Evolutionary conservation across 1,140 invertebrate genomes (phyloP), one percentile per base, ranked within the genome.

Genomic region (Homalodisca vitripennis): DNA sequence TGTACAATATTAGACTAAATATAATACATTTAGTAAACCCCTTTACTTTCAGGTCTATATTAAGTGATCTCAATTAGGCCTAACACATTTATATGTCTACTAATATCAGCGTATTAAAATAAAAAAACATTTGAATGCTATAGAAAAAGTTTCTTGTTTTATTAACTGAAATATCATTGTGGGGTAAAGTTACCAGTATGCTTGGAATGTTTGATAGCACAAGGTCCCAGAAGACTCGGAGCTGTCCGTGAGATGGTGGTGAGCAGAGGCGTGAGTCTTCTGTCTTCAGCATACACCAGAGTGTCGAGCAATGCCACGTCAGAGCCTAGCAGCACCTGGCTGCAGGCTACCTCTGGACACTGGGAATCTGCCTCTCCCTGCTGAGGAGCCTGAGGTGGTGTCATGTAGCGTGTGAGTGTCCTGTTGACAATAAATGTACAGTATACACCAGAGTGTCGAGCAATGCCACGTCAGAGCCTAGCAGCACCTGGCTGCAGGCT

Each of bases 131-230:
- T n/a, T n/a, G n/a, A n/a, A n/a, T n/a, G n/a, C n/a, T n/a, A n/a
- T n/a, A n/a, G n/a, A n/a, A n/a, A n/a, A n/a, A n/a, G n/a, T n/a
- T n/a, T n/a, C n/a, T n/a, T n/a, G n/a, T n/a, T n/a, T n/a, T n/a
- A n/a, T n/a, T n/a, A n/a, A n/a, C n/a, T n/a, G n/a, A n/a, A n/a
- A n/a, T n/a, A n/a, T n/a, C n/a, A n/a, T n/a, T n/a, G 6, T 41
- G 34, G 6, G 34, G 73, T 81, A 2, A 70, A 72, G 69, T 79
- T 75, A 6, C 79, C 82, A 82, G 66, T 53, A 72, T 75, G 60
- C 69, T 74, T 75, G 1, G 73, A 71, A n/a, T 57, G 34, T 66
- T 72, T 71, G 24, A 69, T 68, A 34, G 68, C 70, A 46, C 70
- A 46, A 24, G 72, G 71, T 2, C 72, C 72, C 20, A 76, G 69